Conservation (phyloP, 2,888 invertebrate genomes). For the Orthonychiurus folsomi region DNA sequence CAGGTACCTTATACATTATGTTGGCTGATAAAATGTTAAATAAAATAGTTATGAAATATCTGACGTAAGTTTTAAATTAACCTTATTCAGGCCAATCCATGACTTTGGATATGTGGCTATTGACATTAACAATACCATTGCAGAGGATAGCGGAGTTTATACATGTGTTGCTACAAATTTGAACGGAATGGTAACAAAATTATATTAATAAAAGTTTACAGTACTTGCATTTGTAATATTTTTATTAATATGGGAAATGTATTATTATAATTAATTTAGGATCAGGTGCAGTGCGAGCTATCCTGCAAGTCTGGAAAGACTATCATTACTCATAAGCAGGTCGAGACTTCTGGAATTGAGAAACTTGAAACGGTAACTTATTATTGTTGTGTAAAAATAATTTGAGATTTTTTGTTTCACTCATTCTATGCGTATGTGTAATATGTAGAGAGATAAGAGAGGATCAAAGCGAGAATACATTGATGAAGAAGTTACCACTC, state of each 20-base stretch:
- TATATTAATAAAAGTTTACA: too few species aligned
- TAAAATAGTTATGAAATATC: too few species aligned
- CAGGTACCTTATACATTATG: too few species aligned
- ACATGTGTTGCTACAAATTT: slow-evolving; percentile 87
- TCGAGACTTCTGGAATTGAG: slow-evolving; percentile 68
- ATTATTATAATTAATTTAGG: too few species aligned
- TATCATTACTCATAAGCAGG: slow-evolving; percentile 69
- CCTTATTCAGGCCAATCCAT: slow-evolving; percentile 90
- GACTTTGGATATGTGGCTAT: slow-evolving; percentile 98
- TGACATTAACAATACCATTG: slow-evolving; percentile 89
- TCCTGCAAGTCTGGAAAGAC: slow-evolving; percentile 31
- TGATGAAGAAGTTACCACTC: slow-evolving; percentile 73
- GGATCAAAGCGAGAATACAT: slow-evolving; percentile 37
- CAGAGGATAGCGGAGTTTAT: slow-evolving; percentile 87
- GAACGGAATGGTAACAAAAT: slow-evolving; percentile 72
- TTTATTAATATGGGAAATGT: too few species aligned
- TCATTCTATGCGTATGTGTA: too few species aligned
- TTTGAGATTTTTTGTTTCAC: too few species aligned
- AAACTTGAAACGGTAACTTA: slow-evolving; percentile 79
- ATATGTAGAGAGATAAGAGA: not conserved
- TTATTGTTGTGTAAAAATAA: not conserved
- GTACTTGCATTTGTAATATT: too few species aligned
- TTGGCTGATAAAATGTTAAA: too few species aligned
- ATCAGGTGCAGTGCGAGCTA: slow-evolving; percentile 57
- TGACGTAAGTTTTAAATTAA: slow-evolving; percentile 43